A percentile compares a stretch with the other conserved stretches of the same genome.
Evolutionary conservation across 1,140 invertebrate genomes (phyloP).

Genomic region (Calycopis cecrops): DNA sequence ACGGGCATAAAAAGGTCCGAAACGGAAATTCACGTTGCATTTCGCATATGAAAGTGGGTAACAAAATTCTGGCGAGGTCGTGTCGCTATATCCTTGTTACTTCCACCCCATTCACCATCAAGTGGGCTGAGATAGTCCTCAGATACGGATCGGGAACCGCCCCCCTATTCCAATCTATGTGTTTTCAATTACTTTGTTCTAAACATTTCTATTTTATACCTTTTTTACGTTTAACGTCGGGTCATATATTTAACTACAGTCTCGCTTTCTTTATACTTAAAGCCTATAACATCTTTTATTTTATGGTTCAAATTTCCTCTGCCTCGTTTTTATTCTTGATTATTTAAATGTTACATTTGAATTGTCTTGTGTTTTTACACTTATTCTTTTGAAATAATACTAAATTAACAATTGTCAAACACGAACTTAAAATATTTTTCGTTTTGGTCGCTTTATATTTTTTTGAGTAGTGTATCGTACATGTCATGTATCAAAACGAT

Average conservation of each 20-base stretch:
- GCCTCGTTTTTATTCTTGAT: neutral
- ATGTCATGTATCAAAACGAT: too few species aligned
- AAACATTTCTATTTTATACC: conserved; percentile 30
- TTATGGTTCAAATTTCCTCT: neutral
- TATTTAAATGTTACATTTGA: conserved; percentile 2
- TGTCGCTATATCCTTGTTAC: conserved; percentile 60
- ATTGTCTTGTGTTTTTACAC: conserved; percentile 1
- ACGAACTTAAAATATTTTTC: too few species aligned
- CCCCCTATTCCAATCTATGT: conserved; percentile 49
- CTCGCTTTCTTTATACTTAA: conserved; percentile 10
- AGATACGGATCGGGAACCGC: conserved; percentile 51
- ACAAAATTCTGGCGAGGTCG: conserved; percentile 49
- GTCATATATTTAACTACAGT: conserved; percentile 15
- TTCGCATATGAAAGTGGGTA: conserved; percentile 47
- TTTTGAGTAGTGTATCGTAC: too few species aligned
- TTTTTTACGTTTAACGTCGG: conserved; percentile 9
- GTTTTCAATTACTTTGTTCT: conserved; percentile 53
- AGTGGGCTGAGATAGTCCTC: conserved; percentile 67
- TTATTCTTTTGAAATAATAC: too few species aligned
- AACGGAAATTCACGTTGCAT: conserved; percentile 34
- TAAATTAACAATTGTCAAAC: too few species aligned
- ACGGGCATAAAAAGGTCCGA: neutral
- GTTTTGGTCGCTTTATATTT: too few species aligned
- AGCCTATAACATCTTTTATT: conserved; percentile 10
- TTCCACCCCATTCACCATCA: conserved; percentile 62